Evolutionary conservation across 2,113 vertebrate species (phyloP).

Genomic region (Plectropomus leopardus): DNA sequence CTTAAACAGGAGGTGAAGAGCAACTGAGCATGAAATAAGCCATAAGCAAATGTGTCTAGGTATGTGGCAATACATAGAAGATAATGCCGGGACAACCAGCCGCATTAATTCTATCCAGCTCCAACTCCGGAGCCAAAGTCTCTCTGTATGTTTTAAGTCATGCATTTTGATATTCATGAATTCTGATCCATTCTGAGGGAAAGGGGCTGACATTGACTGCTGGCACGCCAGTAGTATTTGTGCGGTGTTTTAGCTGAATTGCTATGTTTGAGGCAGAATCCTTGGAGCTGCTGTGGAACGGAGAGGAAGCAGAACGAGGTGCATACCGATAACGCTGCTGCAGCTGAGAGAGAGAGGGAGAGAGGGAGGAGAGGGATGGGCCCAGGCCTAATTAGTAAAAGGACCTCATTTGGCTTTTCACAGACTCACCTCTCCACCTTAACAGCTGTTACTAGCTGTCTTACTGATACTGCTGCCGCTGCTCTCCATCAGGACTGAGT

Average conservation of each 20-base stretch:
- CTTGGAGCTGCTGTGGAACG: constrained; percentile 66
- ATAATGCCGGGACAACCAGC: not conserved
- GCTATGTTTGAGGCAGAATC: constrained; percentile 70
- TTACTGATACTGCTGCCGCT: constrained; percentile 29
- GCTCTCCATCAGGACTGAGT: constrained; percentile 26
- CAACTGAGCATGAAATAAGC: constrained; percentile 29
- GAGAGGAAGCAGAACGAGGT: constrained; percentile 71
- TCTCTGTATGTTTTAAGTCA: constrained; percentile 33
- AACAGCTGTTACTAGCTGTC: constrained; percentile 74
- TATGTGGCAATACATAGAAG: not conserved
- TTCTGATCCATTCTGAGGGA: constrained; percentile 49
- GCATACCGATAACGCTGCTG: constrained; percentile 76
- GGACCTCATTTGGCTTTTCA: constrained; percentile 72
- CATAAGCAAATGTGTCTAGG: constrained; percentile 7
- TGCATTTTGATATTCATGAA: constrained; percentile 68
- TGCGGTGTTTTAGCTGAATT: constrained; percentile 65
- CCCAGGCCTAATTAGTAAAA: constrained; percentile 76
- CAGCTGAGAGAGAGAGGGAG: constrained; percentile 61
- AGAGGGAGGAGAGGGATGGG: constrained; percentile 22
- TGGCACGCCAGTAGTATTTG: constrained; percentile 54
- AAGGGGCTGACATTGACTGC: constrained; percentile 54
- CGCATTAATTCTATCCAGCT: constrained; percentile 29
- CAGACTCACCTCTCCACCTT: constrained; percentile 73
- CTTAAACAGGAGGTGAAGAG: constrained; percentile 19
- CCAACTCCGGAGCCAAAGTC: constrained; percentile 19